phyloP scores from a whole-genome alignment of 2,888 invertebrate species.

The Acrocyrtus sp. region DNA sequence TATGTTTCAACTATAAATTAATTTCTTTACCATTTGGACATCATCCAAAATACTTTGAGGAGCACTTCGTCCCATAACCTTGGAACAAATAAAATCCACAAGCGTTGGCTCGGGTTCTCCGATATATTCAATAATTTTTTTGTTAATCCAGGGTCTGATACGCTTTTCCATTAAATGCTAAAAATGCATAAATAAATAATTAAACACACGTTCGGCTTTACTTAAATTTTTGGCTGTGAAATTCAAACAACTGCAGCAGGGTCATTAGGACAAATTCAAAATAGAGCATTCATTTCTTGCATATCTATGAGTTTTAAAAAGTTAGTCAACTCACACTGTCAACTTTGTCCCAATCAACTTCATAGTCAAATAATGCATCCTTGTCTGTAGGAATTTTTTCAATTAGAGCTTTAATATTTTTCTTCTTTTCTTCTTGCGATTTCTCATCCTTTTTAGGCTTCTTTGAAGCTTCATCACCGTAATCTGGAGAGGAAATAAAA shows the following conservation, averaged over 20 bases:
- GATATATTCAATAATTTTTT: constrained; percentile 99
- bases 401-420: constrained; percentile 95
- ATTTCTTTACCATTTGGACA: constrained; percentile 89
- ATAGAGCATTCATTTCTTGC: no score
- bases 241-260: no score
- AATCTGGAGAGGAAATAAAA: constrained; percentile 68
- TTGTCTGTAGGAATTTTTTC: constrained; percentile 99
- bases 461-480: constrained; percentile 70
- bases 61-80: constrained; percentile 91
- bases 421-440: constrained; percentile 93
- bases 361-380: constrained; percentile 93
- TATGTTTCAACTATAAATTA: background rate
- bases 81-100: constrained; percentile 99
- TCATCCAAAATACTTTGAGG: constrained; percentile 97
- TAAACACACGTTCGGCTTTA: background rate
- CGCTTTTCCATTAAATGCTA: constrained; percentile 90
- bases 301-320: background rate
- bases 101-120: constrained; percentile 98
- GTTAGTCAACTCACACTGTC: constrained; percentile 74
- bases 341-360: constrained; percentile 89
- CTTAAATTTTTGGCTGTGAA: no score
- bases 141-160: constrained; percentile 99
- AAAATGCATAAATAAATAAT: constrained; percentile 44
- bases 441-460: constrained; percentile 73
- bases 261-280: no score